Base-by-base conservation (phyloP, 2,113 vertebrate genomes). In the Solenodon paradoxus region DNA sequence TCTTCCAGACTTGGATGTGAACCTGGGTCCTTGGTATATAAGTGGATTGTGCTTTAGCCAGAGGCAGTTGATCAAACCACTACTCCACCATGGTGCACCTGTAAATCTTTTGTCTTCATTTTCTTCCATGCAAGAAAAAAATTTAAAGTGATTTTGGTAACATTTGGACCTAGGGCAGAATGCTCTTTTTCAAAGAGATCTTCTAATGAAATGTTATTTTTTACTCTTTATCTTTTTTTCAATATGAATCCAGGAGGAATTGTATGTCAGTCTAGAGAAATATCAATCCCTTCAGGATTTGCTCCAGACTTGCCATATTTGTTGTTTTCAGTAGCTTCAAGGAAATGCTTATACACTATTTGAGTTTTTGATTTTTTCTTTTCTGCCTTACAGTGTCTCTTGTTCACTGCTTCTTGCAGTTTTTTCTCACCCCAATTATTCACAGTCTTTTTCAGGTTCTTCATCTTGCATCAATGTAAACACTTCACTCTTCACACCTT, bases 251-350 rank as follows among this genome's bases (percentile, higher is more conserved):
- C 99, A 0, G 99, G 99, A 40, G 99, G 99, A 12, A 99, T 99
- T 5, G 99, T 99, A 51, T 99, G 99, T 9, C 99, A 99, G 97
- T 99, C 99, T 99, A 99, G 99, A 81, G 99, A 99, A 82, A 35
- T 97, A 96, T 99, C 99, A n/a, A 98, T 99, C 30, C 99, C 99
- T 0, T 98, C 99, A 0, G 99, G 99, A 96, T 99, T 99, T 26
- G 99, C 99, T 99, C 99, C 99, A 97, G 99, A 99, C 99, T 99
- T 99, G 90, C 99, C 99, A 0, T 99, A 99, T 96, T 99, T 99
- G 97, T 99, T 99, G 97, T 98, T 99, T 97, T 99, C 99, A 94
- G 99, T 99, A 95, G 99, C 99, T 35, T 99, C 99, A 92, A 99
- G 98, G 97, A 99, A 99, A 95, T 99, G 98, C 90, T 98, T 99